Evolutionary conservation across 1,140 invertebrate species (phyloP), one percentile per base, ranked within the genome.

Genomic region (Ptiloglossa arizonensis): DNA sequence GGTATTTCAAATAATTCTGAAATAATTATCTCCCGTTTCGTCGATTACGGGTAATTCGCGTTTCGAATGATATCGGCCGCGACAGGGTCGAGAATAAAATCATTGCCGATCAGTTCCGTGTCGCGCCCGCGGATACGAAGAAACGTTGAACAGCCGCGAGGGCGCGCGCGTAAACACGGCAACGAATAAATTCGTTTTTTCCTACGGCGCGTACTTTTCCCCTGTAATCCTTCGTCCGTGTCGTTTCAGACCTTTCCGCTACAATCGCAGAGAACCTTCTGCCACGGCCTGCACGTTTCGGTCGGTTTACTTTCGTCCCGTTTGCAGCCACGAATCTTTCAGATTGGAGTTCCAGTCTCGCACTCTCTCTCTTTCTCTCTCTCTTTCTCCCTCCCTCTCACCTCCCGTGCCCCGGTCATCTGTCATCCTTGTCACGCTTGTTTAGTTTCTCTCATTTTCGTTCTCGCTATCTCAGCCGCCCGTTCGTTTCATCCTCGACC

Each of bases 401-500:
- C n/a, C n/a, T n/a, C n/a, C n/a, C n/a, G n/a, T n/a, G n/a, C n/a
- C n/a, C 35, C 8, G 44, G 35, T 56, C 60, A 67, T 79, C 50
- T 19, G 76, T 72, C 79, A 57, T 72, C 41, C 59, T 72, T 41
- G 56, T 62, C 67, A 70, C 76, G 67, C 74, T 62, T 48, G 56
- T 54, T 73, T 73, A 62, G 38, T 41, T 62, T 66, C 52, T 72
- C 56, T 79, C 59, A 19, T 82, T 79, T 66, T 68, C 44, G 35
- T 66, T 41, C 54, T 59, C 38, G 41, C 27, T 74, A 32, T 76
- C 66, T 70, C 57, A 24, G 15, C 27, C 69, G 24, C 24, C 73
- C 24, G 63, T 69, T 46, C 60, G 41, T 69, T 74, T 77, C 66
- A 63, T 81, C 44, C 64, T 48, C 82, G 48, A 81, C 70, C 66